These are phyloP conservation scores for Tympanoctomys barrerae DNA, from an alignment of 2,797 vertebrate species.

Conservation along the genomic window DNA sequence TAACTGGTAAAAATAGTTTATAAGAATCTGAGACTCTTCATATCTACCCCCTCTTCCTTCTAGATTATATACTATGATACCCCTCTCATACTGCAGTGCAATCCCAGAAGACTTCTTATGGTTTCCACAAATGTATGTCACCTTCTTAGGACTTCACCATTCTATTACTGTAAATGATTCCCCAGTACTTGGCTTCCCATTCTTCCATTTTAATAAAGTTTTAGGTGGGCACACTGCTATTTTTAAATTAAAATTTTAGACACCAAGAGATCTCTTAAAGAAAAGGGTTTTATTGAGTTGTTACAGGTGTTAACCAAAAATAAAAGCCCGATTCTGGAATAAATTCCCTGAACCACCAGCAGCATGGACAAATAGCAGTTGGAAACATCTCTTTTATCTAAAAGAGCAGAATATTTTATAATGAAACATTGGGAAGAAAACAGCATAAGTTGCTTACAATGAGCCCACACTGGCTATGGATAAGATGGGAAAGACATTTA, in stretches of 20 bases:
- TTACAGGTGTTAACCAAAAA: neutral
- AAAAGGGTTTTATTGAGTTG: neutral
- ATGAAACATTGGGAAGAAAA: neutral
- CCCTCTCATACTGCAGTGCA: neutral
- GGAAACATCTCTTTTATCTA: neutral
- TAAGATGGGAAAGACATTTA: neutral
- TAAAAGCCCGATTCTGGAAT: neutral
- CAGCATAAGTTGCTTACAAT: neutral
- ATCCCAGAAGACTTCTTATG: neutral
- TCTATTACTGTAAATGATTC: neutral
- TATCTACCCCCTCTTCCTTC: neutral
- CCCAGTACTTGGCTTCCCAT: neutral
- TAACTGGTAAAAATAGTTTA: neutral
- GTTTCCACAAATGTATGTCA: neutral
- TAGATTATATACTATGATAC: accelerated
- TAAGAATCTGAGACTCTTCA: neutral
- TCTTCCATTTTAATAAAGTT: neutral
- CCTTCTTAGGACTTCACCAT: neutral
- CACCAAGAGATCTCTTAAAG: neutral
- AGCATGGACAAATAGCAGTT: neutral
- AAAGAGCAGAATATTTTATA: neutral
- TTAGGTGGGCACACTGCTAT: neutral
- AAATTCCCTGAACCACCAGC: neutral
- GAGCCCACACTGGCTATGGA: neutral
- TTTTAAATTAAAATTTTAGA: neutral